Evolutionary conservation across 64 coral and sea anemone genomes (phyloP), one percentile per base, ranked within the genome.

Genomic region (Pachyseris speciosa): DNA sequence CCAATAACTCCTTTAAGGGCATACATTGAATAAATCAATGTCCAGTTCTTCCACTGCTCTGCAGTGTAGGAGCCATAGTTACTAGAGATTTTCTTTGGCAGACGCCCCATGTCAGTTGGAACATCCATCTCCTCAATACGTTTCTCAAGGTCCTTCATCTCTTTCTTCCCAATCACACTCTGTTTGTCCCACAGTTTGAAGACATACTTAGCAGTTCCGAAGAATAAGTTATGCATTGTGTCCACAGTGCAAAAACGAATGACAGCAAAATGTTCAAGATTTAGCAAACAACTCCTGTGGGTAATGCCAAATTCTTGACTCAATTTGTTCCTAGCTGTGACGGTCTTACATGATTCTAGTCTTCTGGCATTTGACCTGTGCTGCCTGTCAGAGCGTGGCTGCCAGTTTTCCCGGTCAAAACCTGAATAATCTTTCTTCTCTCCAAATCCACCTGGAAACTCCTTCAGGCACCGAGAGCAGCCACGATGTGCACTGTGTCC

Each of bases 161-260:
- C 4, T 45, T 45, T 45, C 20, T 83, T 89, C 47, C 31, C 69
- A n/a, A 74, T 55, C 1, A 30, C 22, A 38, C 57, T 75, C 34
- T 63, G 25, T 38, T 44, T 37, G 50, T 51, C n/a, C 85, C 24
- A 93, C 7, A 59, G 74, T 38, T 59, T 78, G 48, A 85, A 85
- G 28, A 80, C 41, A 50, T 72, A 1, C 33, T 78, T 80, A 31
- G 83, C 83, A 41, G 89, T 91, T 19, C 67, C 67, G 4, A 70
- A 19, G 15, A 70, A 93, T 16, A 93, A 52, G 64, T 87, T 93
- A 44, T 93, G 91, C 84, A 87, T 93, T 7, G 91, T 84, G 67
- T 93, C 84, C 61, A 93, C 58, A 34, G 74, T 67, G 60, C 34
- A 76, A 77, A 89, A 77, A 11, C 70, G 49, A 32, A 89, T 60